A percentile compares a stretch with the other conserved stretches of the same genome.
These are phyloP conservation scores for Barypeithes pellucidus DNA, from an alignment of 2,888 invertebrate species.

Conservation along the genomic window DNA sequence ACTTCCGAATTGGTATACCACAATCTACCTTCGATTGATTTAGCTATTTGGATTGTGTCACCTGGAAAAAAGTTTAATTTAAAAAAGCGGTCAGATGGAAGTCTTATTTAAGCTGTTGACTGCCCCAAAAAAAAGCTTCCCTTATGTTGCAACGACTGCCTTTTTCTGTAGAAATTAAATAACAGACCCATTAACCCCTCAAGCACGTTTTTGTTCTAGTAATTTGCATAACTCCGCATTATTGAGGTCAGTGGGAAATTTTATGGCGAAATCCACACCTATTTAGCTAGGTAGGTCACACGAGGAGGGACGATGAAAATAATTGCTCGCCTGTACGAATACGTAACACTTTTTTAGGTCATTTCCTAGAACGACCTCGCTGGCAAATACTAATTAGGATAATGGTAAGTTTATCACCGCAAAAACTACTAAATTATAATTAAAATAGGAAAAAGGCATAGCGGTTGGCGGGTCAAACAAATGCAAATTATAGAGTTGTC, in stretches of 20 bases:
- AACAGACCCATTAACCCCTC: not conserved
- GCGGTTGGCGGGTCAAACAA: too few species aligned
- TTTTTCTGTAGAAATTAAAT: not conserved
- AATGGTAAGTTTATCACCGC: too few species aligned
- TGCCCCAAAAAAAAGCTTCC: too few species aligned
- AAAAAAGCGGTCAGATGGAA: too few species aligned
- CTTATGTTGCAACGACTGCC: not conserved
- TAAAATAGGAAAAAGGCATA: too few species aligned
- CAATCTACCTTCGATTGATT: constrained; percentile 27
- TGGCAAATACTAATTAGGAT: not conserved
- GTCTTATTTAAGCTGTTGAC: too few species aligned
- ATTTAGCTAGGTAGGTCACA: constrained; percentile 24
- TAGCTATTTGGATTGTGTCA: constrained; percentile 42
- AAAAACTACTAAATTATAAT: too few species aligned
- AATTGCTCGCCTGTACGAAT: not conserved
- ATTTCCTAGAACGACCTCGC: constrained; percentile 4
- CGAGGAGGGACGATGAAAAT: constrained; percentile 10
- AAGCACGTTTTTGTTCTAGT: not conserved
- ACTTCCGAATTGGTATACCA: constrained; percentile 31
- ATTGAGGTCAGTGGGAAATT: constrained; percentile 1
- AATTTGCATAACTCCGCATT: not conserved
- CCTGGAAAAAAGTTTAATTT: constrained; percentile 26
- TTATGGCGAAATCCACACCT: constrained; percentile 24
- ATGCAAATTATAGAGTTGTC: too few species aligned
- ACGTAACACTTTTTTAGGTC: constrained; percentile 26